Evolutionary conservation across 2,888 invertebrate species (phyloP).

Genomic region (Pseudococcus longispinus): DNA sequence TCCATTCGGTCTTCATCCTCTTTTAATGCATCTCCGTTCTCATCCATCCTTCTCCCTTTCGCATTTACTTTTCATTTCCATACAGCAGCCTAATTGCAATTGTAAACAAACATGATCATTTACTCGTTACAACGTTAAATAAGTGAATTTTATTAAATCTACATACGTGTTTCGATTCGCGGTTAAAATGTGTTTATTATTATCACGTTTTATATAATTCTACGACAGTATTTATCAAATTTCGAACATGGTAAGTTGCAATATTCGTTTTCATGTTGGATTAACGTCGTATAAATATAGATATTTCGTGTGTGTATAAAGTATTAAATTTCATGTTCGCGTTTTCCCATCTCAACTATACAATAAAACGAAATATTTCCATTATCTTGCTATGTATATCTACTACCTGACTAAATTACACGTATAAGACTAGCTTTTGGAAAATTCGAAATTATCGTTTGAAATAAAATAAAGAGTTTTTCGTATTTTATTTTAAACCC

Average conservation of each 20-base stretch:
- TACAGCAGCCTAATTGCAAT: background rate
- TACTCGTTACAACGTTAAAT: background rate
- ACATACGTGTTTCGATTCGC: background rate
- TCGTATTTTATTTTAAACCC: no score
- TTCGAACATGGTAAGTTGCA: constrained; percentile 20
- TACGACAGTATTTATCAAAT: background rate
- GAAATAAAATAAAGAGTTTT: no score
- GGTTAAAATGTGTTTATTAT: constrained; percentile 13
- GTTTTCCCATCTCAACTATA: background rate
- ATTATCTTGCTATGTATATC: background rate
- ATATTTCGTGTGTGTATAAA: background rate
- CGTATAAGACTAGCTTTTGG: background rate
- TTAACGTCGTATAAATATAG: background rate
- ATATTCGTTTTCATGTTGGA: background rate
- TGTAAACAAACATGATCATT: constrained; percentile 27
- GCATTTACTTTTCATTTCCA: constrained; percentile 31
- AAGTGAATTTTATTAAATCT: background rate
- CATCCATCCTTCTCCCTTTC: constrained; percentile 27
- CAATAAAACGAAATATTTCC: background rate
- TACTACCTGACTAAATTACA: background rate
- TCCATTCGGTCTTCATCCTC: constrained; percentile 32
- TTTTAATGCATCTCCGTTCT: constrained; percentile 33
- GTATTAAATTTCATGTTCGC: background rate
- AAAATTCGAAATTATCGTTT: background rate
- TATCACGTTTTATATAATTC: background rate